Evolutionary conservation across 2,113 vertebrate genomes (phyloP).

Genomic region (Symphodus melops): DNA sequence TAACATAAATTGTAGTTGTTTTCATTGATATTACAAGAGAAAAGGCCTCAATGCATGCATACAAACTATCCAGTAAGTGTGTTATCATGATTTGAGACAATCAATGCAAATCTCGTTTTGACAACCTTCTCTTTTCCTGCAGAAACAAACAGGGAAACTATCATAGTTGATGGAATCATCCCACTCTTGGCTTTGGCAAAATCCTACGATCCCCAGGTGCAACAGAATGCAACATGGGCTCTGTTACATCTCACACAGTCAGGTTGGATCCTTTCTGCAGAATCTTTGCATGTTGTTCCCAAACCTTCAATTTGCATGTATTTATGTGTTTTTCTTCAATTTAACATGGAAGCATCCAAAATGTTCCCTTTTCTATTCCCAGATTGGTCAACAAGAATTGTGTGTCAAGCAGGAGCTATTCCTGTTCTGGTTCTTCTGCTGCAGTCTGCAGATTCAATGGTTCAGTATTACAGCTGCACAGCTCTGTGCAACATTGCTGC

Average conservation of each 20-base stretch:
- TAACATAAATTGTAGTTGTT: too few species aligned
- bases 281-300: not conserved
- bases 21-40: too few species aligned
- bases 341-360: not conserved
- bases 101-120: too few species aligned
- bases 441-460: slow-evolving; percentile 84
- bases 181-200: slow-evolving; percentile 83
- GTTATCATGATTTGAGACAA: too few species aligned
- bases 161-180: slow-evolving; percentile 78
- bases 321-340: too few species aligned
- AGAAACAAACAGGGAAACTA: slow-evolving; percentile 83
- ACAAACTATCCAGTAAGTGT: too few species aligned
- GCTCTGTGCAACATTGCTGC: slow-evolving; percentile 85
- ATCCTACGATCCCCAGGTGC: slow-evolving; percentile 84
- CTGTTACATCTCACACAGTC: slow-evolving; percentile 86
- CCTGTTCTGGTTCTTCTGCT: slow-evolving; percentile 82
- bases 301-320: not conserved
- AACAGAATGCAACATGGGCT: slow-evolving; percentile 85
- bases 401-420: slow-evolving; percentile 83
- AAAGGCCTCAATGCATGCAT: too few species aligned
- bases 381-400: slow-evolving; percentile 80
- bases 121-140: slow-evolving; percentile 19
- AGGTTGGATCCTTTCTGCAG: slow-evolving; percentile 66
- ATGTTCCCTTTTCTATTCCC: not conserved
- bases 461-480: slow-evolving; percentile 87